Evolutionary conservation across 2,113 vertebrate species (phyloP).

Genomic region (Pterocles gutturalis): DNA sequence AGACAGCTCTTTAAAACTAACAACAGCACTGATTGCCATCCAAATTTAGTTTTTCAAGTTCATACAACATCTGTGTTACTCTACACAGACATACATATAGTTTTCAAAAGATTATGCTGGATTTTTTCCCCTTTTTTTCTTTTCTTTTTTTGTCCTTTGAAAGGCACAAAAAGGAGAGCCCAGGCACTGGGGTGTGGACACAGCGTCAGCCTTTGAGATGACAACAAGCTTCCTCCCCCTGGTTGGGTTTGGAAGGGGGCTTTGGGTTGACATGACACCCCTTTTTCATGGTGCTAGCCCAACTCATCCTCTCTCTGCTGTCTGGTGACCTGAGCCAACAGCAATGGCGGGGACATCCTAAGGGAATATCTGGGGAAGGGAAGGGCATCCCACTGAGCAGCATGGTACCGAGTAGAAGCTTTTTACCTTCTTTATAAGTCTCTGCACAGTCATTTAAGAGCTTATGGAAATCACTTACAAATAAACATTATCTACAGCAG

Average conservation of each 20-base stretch:
- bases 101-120: accelerated
- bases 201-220: neutral
- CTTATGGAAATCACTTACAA: neutral
- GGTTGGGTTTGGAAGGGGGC: neutral
- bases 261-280: neutral
- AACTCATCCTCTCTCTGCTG: neutral
- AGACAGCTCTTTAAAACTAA: neutral
- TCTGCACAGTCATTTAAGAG: neutral
- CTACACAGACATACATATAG: neutral
- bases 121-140: accelerated
- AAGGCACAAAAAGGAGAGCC: neutral
- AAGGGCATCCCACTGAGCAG: neutral
- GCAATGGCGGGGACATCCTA: accelerated
- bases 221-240: neutral
- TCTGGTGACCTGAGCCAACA: neutral
- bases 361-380: neutral
- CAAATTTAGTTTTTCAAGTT: neutral
- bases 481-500: accelerated
- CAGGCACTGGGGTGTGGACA: too few relatives aligned
- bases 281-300: accelerated
- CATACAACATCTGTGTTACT: neutral
- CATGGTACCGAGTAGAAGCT: accelerated
- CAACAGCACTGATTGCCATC: accelerated
- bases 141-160: neutral
- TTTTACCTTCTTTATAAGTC: neutral